A percentile compares a stretch with the other conserved stretches of the same genome.
phyloP scores from a whole-genome alignment of 1,140 invertebrate genomes.

The Lordiphosa mommai region DNA sequence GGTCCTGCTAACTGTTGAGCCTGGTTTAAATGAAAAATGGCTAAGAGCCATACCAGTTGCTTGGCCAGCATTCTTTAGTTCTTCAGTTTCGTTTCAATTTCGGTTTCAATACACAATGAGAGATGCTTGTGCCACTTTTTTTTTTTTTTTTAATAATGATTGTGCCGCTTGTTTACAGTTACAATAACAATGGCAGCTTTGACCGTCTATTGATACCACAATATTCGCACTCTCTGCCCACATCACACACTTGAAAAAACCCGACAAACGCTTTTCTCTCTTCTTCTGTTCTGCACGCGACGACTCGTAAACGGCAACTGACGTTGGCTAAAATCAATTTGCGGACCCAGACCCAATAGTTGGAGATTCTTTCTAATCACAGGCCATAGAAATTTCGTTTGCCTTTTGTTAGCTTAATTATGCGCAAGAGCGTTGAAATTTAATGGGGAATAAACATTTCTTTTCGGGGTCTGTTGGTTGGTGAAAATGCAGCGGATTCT shows the following conservation, averaged over 20 bases:
- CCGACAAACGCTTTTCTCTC: background rate
- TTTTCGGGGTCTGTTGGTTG: constrained; percentile 27
- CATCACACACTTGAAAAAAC: background rate
- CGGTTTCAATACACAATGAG: constrained; percentile 36
- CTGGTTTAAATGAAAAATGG: background rate
- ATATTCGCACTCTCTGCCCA: constrained; percentile 28
- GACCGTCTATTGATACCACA: constrained; percentile 42
- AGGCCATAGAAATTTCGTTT: constrained; percentile 57
- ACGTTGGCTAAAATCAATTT: constrained; percentile 66
- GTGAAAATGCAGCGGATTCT: constrained; percentile 65
- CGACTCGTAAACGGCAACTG: constrained; percentile 71
- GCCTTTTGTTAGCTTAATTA: constrained; percentile 59
- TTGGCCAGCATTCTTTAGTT: constrained; percentile 27
- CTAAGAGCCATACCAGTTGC: constrained; percentile 27
- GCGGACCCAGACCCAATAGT: constrained; percentile 20
- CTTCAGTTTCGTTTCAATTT: constrained; percentile 35
- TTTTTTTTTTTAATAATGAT: constrained; percentile 28
- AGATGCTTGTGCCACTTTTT: constrained; percentile 56
- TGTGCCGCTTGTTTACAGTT: constrained; percentile 48
- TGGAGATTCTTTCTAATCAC: constrained; percentile 64
- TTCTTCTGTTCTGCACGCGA: constrained; percentile 55
- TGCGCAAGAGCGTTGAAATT: constrained; percentile 69
- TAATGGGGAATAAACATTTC: constrained; percentile 72
- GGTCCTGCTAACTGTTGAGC: constrained; percentile 46
- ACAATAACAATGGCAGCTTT: constrained; percentile 21